Percentiles rank a stretch among this genome's conserved stretches.
Conservation (phyloP, 2,797 vertebrate genomes). For the Schizopygopsis malacanthus region DNA sequence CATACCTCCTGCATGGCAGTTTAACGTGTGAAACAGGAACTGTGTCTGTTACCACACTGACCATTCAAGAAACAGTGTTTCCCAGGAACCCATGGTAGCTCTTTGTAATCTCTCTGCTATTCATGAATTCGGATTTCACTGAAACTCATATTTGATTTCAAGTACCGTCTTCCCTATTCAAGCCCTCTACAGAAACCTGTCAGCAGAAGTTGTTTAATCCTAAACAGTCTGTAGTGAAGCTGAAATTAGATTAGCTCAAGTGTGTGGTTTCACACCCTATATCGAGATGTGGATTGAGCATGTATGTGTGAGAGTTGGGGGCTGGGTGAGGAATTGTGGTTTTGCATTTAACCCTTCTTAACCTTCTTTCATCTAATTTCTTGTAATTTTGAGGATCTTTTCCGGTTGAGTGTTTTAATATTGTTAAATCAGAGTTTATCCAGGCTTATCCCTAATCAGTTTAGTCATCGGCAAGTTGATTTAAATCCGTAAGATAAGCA, state of each 20-base stretch:
- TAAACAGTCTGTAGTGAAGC: conserved; percentile 54
- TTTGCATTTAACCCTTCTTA: conserved; percentile 47
- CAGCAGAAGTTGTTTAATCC: conserved; percentile 25
- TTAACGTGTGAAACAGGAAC: conserved; percentile 37
- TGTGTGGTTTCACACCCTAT: conserved; percentile 36
- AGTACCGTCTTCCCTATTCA: conserved; percentile 2
- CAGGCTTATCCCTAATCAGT: background rate
- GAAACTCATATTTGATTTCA: conserved; percentile 7
- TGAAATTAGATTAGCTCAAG: conserved; percentile 52
- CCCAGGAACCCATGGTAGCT: conserved; percentile 34
- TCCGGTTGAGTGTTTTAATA: conserved; percentile 23
- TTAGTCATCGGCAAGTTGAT: conserved; percentile 19
- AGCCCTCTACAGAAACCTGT: conserved; percentile 4
- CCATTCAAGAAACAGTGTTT: conserved; percentile 25
- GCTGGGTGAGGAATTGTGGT: background rate
- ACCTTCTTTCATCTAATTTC: conserved; percentile 58
- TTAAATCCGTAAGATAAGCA: conserved; percentile 11
- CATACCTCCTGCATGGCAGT: background rate
- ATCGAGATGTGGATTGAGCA: conserved; percentile 41
- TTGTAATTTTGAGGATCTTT: conserved; percentile 41
- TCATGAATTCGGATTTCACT: conserved; percentile 34
- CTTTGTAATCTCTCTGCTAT: conserved; percentile 14
- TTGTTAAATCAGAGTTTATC: conserved; percentile 25
- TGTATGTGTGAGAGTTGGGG: background rate
- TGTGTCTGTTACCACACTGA: background rate